Conservation (phyloP, 1,140 invertebrate genomes). For the Platyura marginata region DNA sequence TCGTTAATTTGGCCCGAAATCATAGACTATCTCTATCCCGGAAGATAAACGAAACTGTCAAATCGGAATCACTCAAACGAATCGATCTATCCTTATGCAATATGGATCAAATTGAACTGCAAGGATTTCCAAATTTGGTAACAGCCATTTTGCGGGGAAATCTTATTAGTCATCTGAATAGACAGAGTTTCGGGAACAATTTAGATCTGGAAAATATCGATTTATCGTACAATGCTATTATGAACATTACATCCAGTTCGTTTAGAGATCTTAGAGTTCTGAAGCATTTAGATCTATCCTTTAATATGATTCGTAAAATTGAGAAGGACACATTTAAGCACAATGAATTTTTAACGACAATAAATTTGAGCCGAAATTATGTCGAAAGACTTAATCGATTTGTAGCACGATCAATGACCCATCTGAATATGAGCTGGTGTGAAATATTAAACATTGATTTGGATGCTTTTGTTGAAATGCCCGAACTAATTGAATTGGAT, state of each 20-base stretch:
- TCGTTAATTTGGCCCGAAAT: constrained; percentile 32
- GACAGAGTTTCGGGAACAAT: constrained; percentile 37
- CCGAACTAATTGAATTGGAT: constrained; percentile 30
- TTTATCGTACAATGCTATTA: constrained; percentile 40
- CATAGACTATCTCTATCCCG: constrained; percentile 26
- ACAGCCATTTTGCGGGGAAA: constrained; percentile 37
- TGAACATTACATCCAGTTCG: constrained; percentile 28
- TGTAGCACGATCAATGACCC: constrained; percentile 29
- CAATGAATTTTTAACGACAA: constrained; percentile 31
- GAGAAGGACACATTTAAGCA: constrained; percentile 30
- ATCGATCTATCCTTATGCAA: constrained; percentile 45
- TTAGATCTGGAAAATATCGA: constrained; percentile 37
- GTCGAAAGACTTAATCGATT: constrained; percentile 34
- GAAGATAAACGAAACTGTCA: constrained; percentile 18
- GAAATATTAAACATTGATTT: constrained; percentile 33
- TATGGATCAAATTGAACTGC: constrained; percentile 34
- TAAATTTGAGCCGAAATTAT: constrained; percentile 45
- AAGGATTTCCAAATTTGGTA: constrained; percentile 36
- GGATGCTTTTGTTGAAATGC: constrained; percentile 30
- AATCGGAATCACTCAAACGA: constrained; percentile 30
- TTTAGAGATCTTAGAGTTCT: constrained; percentile 35
- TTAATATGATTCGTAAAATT: constrained; percentile 38
- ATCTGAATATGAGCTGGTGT: constrained; percentile 36
- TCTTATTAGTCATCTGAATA: constrained; percentile 30
- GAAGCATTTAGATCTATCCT: constrained; percentile 39